Evolutionary conservation across 2,113 vertebrate species (phyloP), one percentile per base, ranked within the genome.

Genomic region (Tautogolabrus adspersus): DNA sequence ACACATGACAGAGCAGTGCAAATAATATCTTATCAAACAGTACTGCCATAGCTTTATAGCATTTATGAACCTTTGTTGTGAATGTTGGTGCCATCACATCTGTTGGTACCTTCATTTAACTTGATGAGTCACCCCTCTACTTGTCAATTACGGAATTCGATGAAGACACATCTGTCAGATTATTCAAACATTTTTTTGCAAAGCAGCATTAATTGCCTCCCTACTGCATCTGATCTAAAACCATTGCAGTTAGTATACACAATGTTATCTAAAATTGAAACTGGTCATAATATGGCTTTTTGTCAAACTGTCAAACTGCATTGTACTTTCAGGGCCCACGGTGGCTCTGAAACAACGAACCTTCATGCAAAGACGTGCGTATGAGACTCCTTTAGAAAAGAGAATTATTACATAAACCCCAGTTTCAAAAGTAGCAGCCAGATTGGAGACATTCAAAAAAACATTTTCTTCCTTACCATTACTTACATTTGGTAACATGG

Each of bases 1-100:
- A 16, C 2, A 63, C 19, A 19, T 37, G 49, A 84, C 9, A 78
- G 12, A 71, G 5, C 3, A 69, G 64, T 69, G 47, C 38, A 74
- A 65, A 57, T 0, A 30, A 26, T 38, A 34, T 7, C 59, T 51
- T 22, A 11, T 37, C 7, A 49, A 2, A 57, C 13, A 19, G 16
- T 72, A 37, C 22, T 9, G 5, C 3, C 40, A 0, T 34, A 2
- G 16, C 15, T 22, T 0, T 52, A 6, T 9, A 42, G 9, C n/a
- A 61, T 75, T 26, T 49, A 42, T 18, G 5, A 6, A 34, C 5
- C 16, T 59, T 26, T 26, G 3, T 34, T 9, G 26, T 34, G 1
- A 1, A 10, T 1, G 13, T 51, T 38, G 26, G 1, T 42, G 21
- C n/a, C 0, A 51, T 19, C 51, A 37, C 1, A 40, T 1, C 6